Evolutionary conservation across 2,888 invertebrate genomes (phyloP).

Genomic region (Beris morrisii): DNA sequence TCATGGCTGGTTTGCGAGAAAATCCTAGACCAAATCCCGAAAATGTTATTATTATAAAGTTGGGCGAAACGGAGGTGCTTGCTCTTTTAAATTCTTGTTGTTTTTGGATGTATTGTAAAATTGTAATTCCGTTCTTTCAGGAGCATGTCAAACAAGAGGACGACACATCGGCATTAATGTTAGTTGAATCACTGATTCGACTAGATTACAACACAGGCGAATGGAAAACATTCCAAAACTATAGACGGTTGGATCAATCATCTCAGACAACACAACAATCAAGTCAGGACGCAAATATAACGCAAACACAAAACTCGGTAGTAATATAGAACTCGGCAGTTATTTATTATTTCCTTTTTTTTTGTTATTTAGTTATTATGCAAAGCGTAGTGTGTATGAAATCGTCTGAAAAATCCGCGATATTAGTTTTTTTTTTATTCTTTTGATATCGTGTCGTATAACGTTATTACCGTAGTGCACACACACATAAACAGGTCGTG

Average conservation of each 20-base stretch:
- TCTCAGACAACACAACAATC: conserved; percentile 43
- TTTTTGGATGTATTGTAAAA: too few species aligned
- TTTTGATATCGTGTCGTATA: background rate
- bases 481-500: background rate
- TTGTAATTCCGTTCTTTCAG: conserved; percentile 42
- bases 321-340: conserved; percentile 45
- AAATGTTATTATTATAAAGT: conserved; percentile 92
- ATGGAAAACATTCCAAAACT: conserved; percentile 94
- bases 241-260: conserved; percentile 68
- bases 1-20: conserved; percentile 97
- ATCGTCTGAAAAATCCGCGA: background rate
- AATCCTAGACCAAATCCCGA: conserved; percentile 98
- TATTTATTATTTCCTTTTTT: conserved; percentile 8
- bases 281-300: conserved; percentile 37
- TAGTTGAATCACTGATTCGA: conserved; percentile 89
- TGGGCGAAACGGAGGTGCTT: conserved; percentile 78
- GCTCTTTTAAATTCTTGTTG: background rate
- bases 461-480: background rate
- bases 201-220: conserved; percentile 98
- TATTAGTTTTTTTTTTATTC: background rate
- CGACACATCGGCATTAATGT: conserved; percentile 66
- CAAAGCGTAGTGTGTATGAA: background rate
- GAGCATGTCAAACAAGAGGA: conserved; percentile 87
- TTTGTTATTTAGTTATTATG: background rate
- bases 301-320: conserved; percentile 47